Percentiles rank a stretch among this genome's conserved stretches.
Conservation (phyloP, 2,888 invertebrate species). For the Sphaerophoria taeniata region DNA sequence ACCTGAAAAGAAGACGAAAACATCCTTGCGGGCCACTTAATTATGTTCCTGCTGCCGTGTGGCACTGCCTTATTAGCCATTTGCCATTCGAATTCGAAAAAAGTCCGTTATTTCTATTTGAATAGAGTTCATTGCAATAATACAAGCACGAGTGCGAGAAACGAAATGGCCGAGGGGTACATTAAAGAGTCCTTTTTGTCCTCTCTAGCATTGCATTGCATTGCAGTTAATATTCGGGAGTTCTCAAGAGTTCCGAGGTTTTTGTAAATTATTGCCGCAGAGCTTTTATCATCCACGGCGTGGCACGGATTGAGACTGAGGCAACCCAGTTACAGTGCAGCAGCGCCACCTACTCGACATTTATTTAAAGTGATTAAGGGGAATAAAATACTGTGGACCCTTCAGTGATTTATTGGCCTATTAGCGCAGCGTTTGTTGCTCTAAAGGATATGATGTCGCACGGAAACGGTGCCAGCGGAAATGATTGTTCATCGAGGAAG, state of each 20-base stretch:
- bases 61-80: slow-evolving; percentile 71
- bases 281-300: slow-evolving; percentile 25
- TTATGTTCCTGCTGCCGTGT: slow-evolving; percentile 69
- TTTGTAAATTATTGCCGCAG: slow-evolving; percentile 61
- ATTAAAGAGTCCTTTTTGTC: slow-evolving; percentile 21
- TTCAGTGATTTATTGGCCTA: slow-evolving; percentile 75
- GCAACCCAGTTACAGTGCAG: slow-evolving; percentile 9
- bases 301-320: background rate
- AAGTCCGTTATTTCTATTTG: slow-evolving; percentile 69
- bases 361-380: slow-evolving; percentile 76
- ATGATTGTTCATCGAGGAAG: slow-evolving; percentile 10
- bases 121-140: slow-evolving; percentile 37
- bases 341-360: slow-evolving; percentile 72
- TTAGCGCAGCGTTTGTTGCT: slow-evolving; percentile 52
- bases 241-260: slow-evolving; percentile 60
- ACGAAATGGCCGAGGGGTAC: background rate
- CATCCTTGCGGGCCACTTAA: slow-evolving; percentile 75
- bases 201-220: slow-evolving; percentile 9
- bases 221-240: slow-evolving; percentile 59
- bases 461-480: background rate
- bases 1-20: slow-evolving; percentile 70
- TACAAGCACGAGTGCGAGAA: background rate
- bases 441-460: background rate
- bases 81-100: slow-evolving; percentile 68
- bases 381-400: slow-evolving; percentile 76